Evolutionary conservation across 2,888 invertebrate species (phyloP).

Genomic region (Hirtodrosophila histrioides): DNA sequence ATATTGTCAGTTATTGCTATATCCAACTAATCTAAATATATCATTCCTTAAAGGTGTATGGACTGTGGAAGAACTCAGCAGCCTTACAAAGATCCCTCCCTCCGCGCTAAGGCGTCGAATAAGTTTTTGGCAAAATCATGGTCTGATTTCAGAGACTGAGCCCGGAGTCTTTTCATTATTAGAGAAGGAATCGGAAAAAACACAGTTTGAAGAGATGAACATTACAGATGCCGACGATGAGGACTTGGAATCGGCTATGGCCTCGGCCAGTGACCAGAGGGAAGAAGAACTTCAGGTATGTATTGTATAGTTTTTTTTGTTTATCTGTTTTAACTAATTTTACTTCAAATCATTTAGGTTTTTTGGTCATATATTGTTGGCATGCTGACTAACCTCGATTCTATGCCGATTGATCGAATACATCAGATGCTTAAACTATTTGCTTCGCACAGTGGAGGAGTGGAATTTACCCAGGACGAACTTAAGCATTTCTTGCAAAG

Average conservation of each 20-base stretch:
- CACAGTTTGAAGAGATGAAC: conserved; percentile 86
- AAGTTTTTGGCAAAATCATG: conserved; percentile 97
- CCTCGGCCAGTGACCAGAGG: conserved; percentile 96
- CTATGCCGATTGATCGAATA: conserved; percentile 94
- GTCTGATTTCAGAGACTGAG: conserved; percentile 90
- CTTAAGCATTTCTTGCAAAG: conserved; percentile 94
- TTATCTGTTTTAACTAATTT: not conserved
- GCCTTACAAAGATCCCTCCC: conserved; percentile 93
- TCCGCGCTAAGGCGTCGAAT: conserved; percentile 94
- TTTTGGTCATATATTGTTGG: conserved; percentile 99
- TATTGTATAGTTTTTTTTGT: not conserved
- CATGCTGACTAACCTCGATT: conserved; percentile 97
- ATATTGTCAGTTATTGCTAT: not conserved
- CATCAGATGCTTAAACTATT: conserved; percentile 99
- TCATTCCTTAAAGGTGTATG: conserved; percentile 88
- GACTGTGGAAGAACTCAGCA: conserved; percentile 94
- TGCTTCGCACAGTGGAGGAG: conserved; percentile 95
- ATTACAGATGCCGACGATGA: conserved; percentile 91
- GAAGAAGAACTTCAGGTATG: conserved; percentile 95
- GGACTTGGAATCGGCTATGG: conserved; percentile 96
- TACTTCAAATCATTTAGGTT: conserved; percentile 65
- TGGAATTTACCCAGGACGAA: conserved; percentile 95
- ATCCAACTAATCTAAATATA: not conserved
- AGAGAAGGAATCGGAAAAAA: conserved; percentile 87
- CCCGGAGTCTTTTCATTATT: conserved; percentile 90